phyloP scores from a whole-genome alignment of 2,888 invertebrate genomes.

The Acrobasis repandana region DNA sequence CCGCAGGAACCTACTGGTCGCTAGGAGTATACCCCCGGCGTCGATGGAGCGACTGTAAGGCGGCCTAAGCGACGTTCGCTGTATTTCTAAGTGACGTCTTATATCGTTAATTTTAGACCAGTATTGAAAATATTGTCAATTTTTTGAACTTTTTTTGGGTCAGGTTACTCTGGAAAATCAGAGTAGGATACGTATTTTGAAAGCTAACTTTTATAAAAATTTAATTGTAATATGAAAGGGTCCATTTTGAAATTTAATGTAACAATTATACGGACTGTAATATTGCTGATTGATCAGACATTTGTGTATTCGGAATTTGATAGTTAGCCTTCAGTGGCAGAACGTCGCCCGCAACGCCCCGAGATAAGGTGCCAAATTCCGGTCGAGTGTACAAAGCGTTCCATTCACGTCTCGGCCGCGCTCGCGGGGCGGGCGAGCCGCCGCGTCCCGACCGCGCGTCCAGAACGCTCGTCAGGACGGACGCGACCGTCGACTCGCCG shows the following conservation, averaged over 20 bases:
- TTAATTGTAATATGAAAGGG: neutral
- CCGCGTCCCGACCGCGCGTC: constrained; percentile 10
- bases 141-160: neutral
- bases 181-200: neutral
- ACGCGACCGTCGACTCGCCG: constrained; percentile 25
- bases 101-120: neutral
- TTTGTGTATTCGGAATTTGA: no score
- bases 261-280: no score
- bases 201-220: neutral
- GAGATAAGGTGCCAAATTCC: neutral
- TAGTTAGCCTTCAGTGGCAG: neutral
- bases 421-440: constrained; percentile 7
- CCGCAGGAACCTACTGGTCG: no score
- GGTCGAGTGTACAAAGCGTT: constrained; percentile 14
- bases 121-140: neutral
- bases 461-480: constrained; percentile 14
- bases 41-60: neutral
- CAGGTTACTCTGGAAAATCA: neutral
- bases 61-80: neutral
- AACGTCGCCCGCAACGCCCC: neutral
- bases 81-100: neutral
- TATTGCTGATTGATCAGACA: no score
- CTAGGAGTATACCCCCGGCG: neutral
- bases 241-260: neutral
- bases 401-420: constrained; percentile 7